A percentile compares a stretch with the other conserved stretches of the same genome.
These are phyloP conservation scores for Mimas tiliae DNA, from an alignment of 2,888 invertebrate genomes.

Conservation along the genomic window DNA sequence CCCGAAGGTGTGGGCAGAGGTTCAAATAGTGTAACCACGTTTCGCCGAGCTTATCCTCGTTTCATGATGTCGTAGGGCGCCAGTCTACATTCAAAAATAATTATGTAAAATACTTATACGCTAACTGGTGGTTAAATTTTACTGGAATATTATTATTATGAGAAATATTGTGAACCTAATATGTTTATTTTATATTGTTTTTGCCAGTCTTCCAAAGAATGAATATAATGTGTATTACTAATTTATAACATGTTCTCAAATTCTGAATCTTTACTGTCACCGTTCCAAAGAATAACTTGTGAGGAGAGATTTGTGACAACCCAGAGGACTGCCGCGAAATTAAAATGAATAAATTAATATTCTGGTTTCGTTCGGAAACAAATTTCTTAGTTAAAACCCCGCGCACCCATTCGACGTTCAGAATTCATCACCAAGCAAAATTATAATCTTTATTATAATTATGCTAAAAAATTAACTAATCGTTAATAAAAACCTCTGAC, in stretches of 20 bases:
- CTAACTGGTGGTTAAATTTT: no score
- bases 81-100: no score
- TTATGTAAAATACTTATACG: no score
- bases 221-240: neutral
- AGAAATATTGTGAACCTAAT: neutral
- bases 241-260: neutral
- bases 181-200: neutral
- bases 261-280: neutral
- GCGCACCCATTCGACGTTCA: no score
- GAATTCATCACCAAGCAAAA: neutral
- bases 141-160: no score
- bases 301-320: neutral
- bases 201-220: no score
- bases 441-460: neutral
- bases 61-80: no score
- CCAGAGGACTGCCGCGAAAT: neutral
- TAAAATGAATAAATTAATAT: conserved; percentile 9
- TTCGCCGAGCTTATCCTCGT: no score
- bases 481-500: no score
- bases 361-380: neutral
- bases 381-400: conserved; percentile 3
- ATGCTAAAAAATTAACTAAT: no score
- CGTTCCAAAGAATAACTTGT: neutral
- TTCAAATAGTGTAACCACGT: no score
- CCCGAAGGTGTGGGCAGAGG: no score